Base-by-base conservation (phyloP, 2,888 invertebrate species). In the Noctua pronuba region DNA sequence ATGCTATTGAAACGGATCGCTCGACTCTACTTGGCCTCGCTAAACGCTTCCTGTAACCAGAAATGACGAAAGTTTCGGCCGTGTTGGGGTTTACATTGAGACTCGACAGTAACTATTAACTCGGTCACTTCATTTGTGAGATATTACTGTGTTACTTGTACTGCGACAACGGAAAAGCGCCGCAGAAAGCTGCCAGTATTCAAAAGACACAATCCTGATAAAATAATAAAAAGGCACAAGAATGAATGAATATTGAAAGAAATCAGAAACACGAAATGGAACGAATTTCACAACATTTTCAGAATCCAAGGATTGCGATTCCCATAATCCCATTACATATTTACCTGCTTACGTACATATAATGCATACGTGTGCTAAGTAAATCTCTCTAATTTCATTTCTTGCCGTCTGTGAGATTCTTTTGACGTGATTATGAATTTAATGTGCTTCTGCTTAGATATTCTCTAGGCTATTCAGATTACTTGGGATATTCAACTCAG, bases 1-100 rank as follows among this genome's bases (percentile, higher is more conserved):
- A 79, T 75, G 73, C 78, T 84, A 86, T 85, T 86, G 88, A 87
- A 90, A 90, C 86, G 73, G 80, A 88, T 88, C 82, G 70, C 80
- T 74, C 68, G 78, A 74, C 80, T 73, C 71, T 77, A 74, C 84
- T 83, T 71, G 46, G 68, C 44, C 58, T 78, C 55, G 62, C 81
- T 86, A 83, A 89, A 79, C 77, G 84, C 80, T 86, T 83, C 83
- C 79, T 75, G 79, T 78, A 73, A 84, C 86, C 75, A 85, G 81
- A 86, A 87, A 88, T 82, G 28, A 82, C 79, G 38, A 87, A 90
- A 90, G 86, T 91, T 90, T 83, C 31, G 73, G 78, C 66, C 76
- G 74, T 75, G 72, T 88, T 85, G 84, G 67, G 73, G 84, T 86
- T 83, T 77, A 77, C 55, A 83, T n/a, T 79, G 75, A 77, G 81